Evolutionary conservation across 92 coral and sea anemone genomes (phyloP), one percentile per base, ranked within the genome.

Genomic region (Umimayanthus kanabou): DNA sequence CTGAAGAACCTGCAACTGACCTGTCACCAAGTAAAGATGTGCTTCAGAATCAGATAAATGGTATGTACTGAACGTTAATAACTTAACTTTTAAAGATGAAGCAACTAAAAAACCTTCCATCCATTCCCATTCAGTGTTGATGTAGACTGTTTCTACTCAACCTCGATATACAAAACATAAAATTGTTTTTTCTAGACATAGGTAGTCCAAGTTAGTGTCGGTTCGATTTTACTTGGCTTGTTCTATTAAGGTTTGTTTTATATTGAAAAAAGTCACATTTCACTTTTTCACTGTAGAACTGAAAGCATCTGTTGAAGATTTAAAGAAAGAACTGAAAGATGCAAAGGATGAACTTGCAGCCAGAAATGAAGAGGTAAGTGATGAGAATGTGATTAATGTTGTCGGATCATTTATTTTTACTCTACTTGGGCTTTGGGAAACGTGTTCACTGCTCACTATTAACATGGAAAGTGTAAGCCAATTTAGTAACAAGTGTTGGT

Each of bases 301-400:
- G 29, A 91, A 95, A 92, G 88, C 86, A 37, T 85, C 71, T 30
- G 90, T 95, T 15, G 98, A 95, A 72, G 75, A 84, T 4, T 73
- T 92, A 43, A 92, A 88, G 87, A 88, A 79, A n/a, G 93, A 93
- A 77, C 49, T 92, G 30, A 85, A 79, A 40, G 90, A 85, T 20
- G 80, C 94, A 43, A 84, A 88, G 77, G 88, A 88, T 55, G 88
- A 95, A 86, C 72, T 96, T 78, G 85, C 82, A 69, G 78, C 86
- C 15, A 83, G 89, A 73, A 93, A 95, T 77, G 93, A 95, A 84
- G 88, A 87, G 98, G 99, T 96, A 87, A 87, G 90, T 39, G 58
- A 53, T 15, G 14, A 37, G 80, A 40, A 43, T 20, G 16, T 40
- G 84, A 39, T 76, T 18, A 4, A 58, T 79, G 80, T 53, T 13